These are phyloP conservation scores for Pharmacophagus antenor DNA, from an alignment of 2,888 invertebrate species.

Conservation along the genomic window DNA sequence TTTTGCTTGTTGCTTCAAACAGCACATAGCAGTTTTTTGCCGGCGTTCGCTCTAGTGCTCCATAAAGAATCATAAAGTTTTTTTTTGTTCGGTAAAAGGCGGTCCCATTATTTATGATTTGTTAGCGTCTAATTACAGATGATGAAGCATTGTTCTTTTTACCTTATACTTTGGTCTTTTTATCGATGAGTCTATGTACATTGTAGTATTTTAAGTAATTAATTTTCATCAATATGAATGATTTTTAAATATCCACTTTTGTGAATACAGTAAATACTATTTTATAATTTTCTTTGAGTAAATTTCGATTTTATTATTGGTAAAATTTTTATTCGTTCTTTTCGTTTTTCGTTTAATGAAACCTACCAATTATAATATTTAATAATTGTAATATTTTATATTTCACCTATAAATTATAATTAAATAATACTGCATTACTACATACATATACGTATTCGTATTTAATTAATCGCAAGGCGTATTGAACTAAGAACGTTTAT, in stretches of 20 bases:
- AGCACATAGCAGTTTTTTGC: slow-evolving; percentile 56
- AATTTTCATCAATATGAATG: neutral
- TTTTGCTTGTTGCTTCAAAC: slow-evolving; percentile 41
- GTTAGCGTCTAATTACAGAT: slow-evolving; percentile 66
- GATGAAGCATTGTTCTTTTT: slow-evolving; percentile 41
- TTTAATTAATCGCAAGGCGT: too few species aligned
- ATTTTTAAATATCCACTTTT: neutral
- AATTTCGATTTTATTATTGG: too few species aligned
- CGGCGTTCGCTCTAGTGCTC: slow-evolving; percentile 43
- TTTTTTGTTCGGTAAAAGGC: slow-evolving; percentile 55
- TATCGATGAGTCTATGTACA: neutral
- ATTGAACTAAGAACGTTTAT: too few species aligned
- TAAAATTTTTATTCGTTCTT: too few species aligned
- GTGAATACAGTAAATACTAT: too few species aligned
- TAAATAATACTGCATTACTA: too few species aligned
- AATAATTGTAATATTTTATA: too few species aligned
- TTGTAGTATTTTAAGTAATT: neutral
- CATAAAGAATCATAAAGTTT: slow-evolving; percentile 55
- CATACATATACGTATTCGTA: too few species aligned
- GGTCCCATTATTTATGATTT: slow-evolving; percentile 68
- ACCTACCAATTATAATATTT: too few species aligned
- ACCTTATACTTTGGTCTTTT: slow-evolving; percentile 3
- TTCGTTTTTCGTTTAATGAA: too few species aligned
- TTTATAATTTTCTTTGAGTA: too few species aligned
- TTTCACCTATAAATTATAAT: too few species aligned